These are phyloP conservation scores for Percopsis omiscomaycus DNA, from an alignment of 2,797 vertebrate genomes.

Conservation along the genomic window DNA sequence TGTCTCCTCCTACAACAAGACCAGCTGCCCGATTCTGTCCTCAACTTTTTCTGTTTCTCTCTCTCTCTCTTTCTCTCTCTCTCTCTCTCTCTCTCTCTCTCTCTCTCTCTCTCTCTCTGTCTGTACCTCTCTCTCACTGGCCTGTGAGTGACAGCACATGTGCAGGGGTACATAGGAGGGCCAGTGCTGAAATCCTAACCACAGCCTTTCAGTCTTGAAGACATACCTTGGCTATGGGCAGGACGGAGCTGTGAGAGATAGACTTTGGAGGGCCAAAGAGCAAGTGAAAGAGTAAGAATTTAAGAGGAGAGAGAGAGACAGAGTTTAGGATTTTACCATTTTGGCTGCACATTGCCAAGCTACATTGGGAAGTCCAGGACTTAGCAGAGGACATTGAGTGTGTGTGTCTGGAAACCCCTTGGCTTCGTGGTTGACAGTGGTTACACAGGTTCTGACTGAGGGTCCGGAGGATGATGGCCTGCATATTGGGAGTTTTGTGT, in stretches of 20 bases:
- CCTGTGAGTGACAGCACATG: constrained; percentile 78
- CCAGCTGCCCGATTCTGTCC: constrained; percentile 70
- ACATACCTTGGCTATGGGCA: constrained; percentile 67
- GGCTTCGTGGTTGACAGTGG: constrained; percentile 30
- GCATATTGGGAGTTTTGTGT: constrained; percentile 56
- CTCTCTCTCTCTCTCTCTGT: neutral
- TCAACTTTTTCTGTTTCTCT: neutral
- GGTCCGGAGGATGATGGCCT: constrained; percentile 60
- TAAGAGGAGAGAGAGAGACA: constrained; percentile 37
- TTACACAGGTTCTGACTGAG: constrained; percentile 33
- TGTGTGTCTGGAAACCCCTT: constrained; percentile 1
- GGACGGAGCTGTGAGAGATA: constrained; percentile 70
- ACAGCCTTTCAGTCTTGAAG: constrained; percentile 63
- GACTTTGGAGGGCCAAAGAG: constrained; percentile 28
- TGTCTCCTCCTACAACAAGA: constrained; percentile 52
- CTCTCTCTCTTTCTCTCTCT: neutral
- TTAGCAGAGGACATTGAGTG: constrained; percentile 1
- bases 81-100: neutral
- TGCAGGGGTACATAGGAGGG: constrained; percentile 72
- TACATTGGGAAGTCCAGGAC: constrained; percentile 15
- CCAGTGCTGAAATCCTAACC: constrained; percentile 72
- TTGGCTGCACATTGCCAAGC: constrained; percentile 13
- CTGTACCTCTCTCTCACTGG: constrained; percentile 2
- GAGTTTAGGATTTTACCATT: neutral
- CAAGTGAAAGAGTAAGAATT: constrained; percentile 31